Evolutionary conservation across 2,113 vertebrate species (phyloP).

Genomic region (Sitta europaea): DNA sequence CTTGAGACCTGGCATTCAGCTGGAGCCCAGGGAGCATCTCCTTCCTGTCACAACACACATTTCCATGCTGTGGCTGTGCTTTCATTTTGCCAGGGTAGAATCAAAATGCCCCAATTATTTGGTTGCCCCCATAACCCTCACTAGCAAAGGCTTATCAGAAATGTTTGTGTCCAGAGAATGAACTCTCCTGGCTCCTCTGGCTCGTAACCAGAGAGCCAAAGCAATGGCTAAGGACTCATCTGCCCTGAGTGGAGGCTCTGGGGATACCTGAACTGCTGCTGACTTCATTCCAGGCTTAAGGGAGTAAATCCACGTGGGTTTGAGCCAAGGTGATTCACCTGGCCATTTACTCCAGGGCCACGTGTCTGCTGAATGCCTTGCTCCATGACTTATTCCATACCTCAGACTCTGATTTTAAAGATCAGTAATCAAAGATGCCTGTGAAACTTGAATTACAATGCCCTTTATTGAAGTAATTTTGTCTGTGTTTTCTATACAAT

Average conservation of each 20-base stretch:
- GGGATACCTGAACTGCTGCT: background rate
- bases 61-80: background rate
- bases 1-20: background rate
- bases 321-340: background rate
- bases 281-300: background rate
- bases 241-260: background rate
- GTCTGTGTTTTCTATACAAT: background rate
- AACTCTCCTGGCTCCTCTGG: background rate
- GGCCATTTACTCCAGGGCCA: background rate
- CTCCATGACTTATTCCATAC: background rate
- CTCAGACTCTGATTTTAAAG: background rate
- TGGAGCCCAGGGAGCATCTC: background rate
- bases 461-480: background rate
- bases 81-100: background rate
- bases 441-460: background rate
- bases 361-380: background rate
- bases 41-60: background rate
- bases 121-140: rapidly evolving
- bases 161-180: background rate
- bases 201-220: background rate
- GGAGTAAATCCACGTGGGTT: background rate
- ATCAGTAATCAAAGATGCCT: background rate
- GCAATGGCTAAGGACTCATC: background rate
- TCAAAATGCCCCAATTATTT: background rate
- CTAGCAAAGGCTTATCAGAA: background rate